Evolutionary conservation across 2,888 invertebrate species (phyloP), one percentile per base, ranked within the genome.

Genomic region (Heterodera filipjevi): DNA sequence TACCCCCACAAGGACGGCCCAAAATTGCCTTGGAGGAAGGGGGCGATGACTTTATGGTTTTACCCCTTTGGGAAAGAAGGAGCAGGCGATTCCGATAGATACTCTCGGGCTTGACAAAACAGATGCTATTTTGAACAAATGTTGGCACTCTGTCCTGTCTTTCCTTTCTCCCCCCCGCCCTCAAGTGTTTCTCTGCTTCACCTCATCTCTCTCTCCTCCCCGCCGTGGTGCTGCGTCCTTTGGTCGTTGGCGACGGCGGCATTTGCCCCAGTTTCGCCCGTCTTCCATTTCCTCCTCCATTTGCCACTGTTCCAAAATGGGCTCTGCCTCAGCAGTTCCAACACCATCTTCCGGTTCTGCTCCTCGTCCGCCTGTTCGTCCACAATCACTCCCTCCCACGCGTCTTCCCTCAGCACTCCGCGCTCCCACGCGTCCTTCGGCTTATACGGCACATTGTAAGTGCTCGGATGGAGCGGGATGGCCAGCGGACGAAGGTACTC

Each of bases 391-490:
- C 3, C 27, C 3, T 82, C 77, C 27, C 81, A 59, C 79, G 84
- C 86, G 53, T 83, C 76, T 35, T 82, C 81, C 30, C 81, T 82
- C 33, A 79, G 73, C 19, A 84, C 76, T 46, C 83, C 82, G 27
- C 81, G 22, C 10, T 59, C 27, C 79, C 46, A 79, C 82, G 14
- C 79, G 77, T 14, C 70, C 39, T 14, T 72, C 77, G 33, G 70
- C 64, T 27, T 83, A 84, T 77, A 84, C 19, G 87, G 85, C 16
- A 87, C 68, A 19, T 79, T 46, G 35, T 86, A 79, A 0, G 86
- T 82, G 44, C 78, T 77, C 2, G 82, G 80, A 80, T 83, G 82
- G 79, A 82, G 79, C 3, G 88, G 88, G 66, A 88, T 81, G 1
- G 81, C 81, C 35, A 88, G 76, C n/a, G 80, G 83, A 12, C 59